These are phyloP conservation scores for Hippocampus barbouri DNA, from an alignment of 2,113 vertebrate species.

Conservation along the genomic window DNA sequence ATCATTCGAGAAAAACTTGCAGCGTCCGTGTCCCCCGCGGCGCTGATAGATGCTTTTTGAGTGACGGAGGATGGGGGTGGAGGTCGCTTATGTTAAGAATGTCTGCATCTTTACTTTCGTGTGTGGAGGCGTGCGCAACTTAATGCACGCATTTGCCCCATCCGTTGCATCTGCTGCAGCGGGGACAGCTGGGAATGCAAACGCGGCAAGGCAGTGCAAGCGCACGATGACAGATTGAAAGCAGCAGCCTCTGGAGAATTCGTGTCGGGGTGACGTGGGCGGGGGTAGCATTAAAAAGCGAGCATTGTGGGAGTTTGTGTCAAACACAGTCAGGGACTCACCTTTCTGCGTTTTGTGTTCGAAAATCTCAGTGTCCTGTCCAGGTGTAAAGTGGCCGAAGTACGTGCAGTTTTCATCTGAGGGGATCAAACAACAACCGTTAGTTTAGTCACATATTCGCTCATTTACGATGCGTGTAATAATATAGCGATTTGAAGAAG, in stretches of 20 bases:
- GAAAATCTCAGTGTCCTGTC: slow-evolving; percentile 83
- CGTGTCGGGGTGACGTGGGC: too few relatives aligned
- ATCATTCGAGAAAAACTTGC: slow-evolving; percentile 19
- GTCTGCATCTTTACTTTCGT: slow-evolving; percentile 8
- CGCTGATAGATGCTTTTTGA: slow-evolving; percentile 1
- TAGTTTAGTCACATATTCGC: not conserved
- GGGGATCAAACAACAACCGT: slow-evolving; percentile 33
- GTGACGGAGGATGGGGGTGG: not conserved
- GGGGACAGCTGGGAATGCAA: slow-evolving; percentile 15
- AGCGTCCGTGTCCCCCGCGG: not conserved
- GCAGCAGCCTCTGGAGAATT: not conserved
- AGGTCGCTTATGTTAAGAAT: slow-evolving; percentile 1
- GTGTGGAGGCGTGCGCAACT: slow-evolving; percentile 1
- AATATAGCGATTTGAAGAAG: not conserved
- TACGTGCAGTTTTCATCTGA: slow-evolving; percentile 90
- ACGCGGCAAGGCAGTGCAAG: slow-evolving; percentile 2
- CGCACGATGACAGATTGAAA: slow-evolving; percentile 1
- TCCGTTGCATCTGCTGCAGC: not conserved
- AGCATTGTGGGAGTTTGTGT: not conserved
- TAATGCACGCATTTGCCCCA: slow-evolving; percentile 19
- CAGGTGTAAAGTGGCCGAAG: slow-evolving; percentile 90
- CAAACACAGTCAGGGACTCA: slow-evolving; percentile 47
- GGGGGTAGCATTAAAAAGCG: not conserved
- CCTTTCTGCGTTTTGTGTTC: slow-evolving; percentile 93
- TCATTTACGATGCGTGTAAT: not conserved